These are phyloP conservation scores for Agrilus planipennis DNA, from an alignment of 1,140 invertebrate genomes.

Conservation along the genomic window DNA sequence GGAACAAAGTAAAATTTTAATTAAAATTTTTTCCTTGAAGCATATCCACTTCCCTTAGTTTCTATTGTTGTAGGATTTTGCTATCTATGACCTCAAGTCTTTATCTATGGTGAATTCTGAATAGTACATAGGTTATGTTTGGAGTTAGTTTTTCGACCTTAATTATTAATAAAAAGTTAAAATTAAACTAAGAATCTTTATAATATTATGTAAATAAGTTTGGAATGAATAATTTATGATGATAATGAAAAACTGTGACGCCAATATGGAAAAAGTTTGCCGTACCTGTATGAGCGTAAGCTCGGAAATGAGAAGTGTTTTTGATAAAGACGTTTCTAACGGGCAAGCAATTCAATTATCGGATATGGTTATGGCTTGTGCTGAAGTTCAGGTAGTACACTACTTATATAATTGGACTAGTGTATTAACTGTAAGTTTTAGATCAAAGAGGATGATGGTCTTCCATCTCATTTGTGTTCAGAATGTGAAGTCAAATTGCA, in stretches of 20 bases:
- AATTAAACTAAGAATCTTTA: too few species aligned
- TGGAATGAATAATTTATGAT: too few species aligned
- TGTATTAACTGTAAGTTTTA: constrained; percentile 16
- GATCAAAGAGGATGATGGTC: constrained; percentile 32
- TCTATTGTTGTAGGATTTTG: too few species aligned
- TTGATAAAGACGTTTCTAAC: constrained; percentile 19
- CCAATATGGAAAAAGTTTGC: constrained; percentile 29
- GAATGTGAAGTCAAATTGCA: constrained; percentile 32
- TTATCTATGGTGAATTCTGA: too few species aligned
- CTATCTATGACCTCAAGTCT: too few species aligned
- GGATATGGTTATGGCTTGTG: constrained; percentile 46
- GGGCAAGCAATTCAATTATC: constrained; percentile 35
- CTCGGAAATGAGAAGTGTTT: constrained; percentile 27
- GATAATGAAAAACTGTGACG: constrained; percentile 21
- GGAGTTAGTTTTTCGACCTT: too few species aligned
- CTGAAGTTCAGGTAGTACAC: constrained; percentile 38
- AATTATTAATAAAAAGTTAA: too few species aligned
- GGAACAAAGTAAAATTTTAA: too few species aligned
- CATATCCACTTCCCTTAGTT: too few species aligned
- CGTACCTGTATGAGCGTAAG: constrained; percentile 30
- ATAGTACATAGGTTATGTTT: too few species aligned
- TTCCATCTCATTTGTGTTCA: constrained; percentile 31
- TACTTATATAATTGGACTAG: constrained; percentile 3
- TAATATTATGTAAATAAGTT: too few species aligned
- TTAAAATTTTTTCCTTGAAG: too few species aligned